Percentiles rank a stretch among this genome's conserved stretches.
phyloP scores from a whole-genome alignment of 2,888 invertebrate species.

The Rhorus exstirpatorius region DNA sequence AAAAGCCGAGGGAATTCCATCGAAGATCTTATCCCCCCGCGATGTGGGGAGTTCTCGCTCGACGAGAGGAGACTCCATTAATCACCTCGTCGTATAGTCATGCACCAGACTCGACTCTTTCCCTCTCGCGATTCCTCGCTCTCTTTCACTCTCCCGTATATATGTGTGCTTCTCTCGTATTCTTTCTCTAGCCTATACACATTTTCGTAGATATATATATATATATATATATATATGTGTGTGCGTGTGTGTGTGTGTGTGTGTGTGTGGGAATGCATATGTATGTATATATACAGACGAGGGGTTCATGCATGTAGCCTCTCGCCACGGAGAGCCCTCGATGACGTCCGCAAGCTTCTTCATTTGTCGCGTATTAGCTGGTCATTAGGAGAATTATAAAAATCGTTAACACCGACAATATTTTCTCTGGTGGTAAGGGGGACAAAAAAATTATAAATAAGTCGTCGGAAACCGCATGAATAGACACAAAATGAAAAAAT shows the following conservation, averaged over 20 bases:
- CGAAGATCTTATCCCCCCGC: conserved; percentile 84
- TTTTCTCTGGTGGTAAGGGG: not conserved
- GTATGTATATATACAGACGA: not conserved
- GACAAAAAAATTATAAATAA: conserved; percentile 3
- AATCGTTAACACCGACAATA: not conserved
- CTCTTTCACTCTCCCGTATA: conserved; percentile 65
- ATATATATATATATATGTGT: not conserved
- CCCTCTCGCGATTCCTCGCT: conserved; percentile 55
- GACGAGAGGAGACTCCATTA: conserved; percentile 84
- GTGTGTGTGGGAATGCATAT: no score
- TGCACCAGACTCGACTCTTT: conserved; percentile 63
- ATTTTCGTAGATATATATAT: no score
- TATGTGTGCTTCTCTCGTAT: not conserved
- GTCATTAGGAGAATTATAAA: conserved; percentile 80
- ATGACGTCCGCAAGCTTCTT: conserved; percentile 68
- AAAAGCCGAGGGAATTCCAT: conserved; percentile 85
- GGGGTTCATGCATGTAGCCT: conserved; percentile 13
- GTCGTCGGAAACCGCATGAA: no score
- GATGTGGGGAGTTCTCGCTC: conserved; percentile 80
- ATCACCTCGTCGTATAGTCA: conserved; percentile 80
- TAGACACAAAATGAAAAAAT: no score
- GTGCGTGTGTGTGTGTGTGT: conserved; percentile 11
- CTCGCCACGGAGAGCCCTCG: conserved; percentile 33
- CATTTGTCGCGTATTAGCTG: conserved; percentile 83
- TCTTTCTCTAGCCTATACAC: not conserved